Percentiles rank a stretch among this genome's conserved stretches.
These are phyloP conservation scores for Gymnocypris eckloni DNA, from an alignment of 2,797 vertebrate species.

Conservation along the genomic window DNA sequence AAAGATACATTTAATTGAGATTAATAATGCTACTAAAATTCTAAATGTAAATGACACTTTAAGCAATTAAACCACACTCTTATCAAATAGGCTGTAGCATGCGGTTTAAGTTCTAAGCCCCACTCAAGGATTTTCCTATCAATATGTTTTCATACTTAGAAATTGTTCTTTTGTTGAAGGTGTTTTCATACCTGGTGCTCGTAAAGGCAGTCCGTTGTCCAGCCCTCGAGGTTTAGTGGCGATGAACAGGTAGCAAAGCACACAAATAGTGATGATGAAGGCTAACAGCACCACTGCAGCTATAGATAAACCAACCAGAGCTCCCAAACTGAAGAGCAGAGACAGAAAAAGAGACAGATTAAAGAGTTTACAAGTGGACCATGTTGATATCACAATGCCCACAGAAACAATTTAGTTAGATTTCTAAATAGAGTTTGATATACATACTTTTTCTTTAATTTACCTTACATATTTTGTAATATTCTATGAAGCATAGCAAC, in stretches of 20 bases:
- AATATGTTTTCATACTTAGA: not conserved
- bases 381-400: too few species aligned
- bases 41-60: not conserved
- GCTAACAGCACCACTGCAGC: conserved; percentile 89
- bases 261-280: conserved; percentile 89
- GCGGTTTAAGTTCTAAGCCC: not conserved
- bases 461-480: too few species aligned
- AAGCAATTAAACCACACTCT: not conserved
- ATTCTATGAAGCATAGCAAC: too few species aligned
- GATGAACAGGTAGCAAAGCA: conserved; percentile 92
- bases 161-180: not conserved
- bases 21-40: not conserved
- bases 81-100: not conserved
- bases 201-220: conserved; percentile 85
- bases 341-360: conserved; percentile 39
- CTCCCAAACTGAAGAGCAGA: conserved; percentile 82
- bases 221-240: conserved; percentile 87
- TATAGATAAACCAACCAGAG: conserved; percentile 87
- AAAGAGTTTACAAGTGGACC: not conserved
- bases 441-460: too few species aligned
- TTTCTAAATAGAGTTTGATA: too few species aligned
- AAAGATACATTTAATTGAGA: not conserved
- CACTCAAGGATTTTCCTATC: not conserved
- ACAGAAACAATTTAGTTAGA: too few species aligned
- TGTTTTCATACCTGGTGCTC: conserved; percentile 78